Conservation (phyloP, 2,113 vertebrate genomes). For the Anseranas semipalmata region DNA sequence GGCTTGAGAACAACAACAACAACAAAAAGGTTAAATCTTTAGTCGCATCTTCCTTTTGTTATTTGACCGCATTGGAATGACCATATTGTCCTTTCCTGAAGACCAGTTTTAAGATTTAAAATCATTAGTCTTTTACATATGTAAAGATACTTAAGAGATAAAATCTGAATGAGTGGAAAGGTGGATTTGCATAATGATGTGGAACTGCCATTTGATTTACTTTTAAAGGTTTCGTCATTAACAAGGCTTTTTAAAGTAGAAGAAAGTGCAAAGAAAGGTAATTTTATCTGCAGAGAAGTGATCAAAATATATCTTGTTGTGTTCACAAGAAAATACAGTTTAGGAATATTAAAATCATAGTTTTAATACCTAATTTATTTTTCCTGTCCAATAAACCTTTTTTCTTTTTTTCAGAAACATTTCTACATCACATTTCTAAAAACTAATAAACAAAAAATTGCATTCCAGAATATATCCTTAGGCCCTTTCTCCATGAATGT, state of each 20-base stretch:
- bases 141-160: constrained; percentile 59
- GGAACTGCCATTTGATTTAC: constrained; percentile 23
- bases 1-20: constrained; percentile 44
- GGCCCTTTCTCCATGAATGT: not conserved
- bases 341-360: not conserved
- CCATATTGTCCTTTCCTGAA: constrained; percentile 32
- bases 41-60: constrained; percentile 60
- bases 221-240: constrained; percentile 49
- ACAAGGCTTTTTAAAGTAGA: not conserved
- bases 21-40: constrained; percentile 54
- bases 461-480: not conserved
- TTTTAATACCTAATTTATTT: not conserved
- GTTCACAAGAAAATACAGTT: not conserved
- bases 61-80: constrained; percentile 36
- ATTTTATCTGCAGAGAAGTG: not conserved
- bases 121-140: constrained; percentile 53
- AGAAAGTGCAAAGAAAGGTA: not conserved
- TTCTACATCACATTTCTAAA: not conserved
- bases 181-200: constrained; percentile 47
- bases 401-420: not conserved
- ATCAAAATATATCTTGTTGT: not conserved
- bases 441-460: not conserved
- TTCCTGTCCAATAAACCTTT: not conserved
- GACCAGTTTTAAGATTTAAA: constrained; percentile 58
- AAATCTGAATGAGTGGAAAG: constrained; percentile 40